Percentiles rank a stretch among this genome's conserved stretches.
Conservation (phyloP, 2,888 invertebrate species). For the Eudasyphora cyanicolor region DNA sequence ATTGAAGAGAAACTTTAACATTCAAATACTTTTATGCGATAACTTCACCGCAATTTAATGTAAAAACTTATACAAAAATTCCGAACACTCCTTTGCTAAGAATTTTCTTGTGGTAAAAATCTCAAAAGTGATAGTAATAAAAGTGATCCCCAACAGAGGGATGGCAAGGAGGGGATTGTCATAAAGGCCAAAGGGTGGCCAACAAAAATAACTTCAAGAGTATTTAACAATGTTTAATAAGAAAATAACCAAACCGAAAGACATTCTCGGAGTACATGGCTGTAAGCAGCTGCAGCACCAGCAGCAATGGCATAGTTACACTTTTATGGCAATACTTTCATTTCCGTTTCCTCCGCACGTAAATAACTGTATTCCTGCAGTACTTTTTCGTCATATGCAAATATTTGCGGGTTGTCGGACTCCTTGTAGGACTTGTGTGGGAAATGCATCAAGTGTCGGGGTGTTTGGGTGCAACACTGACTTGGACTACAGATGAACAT, state of each 20-base stretch:
- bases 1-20: constrained; percentile 3
- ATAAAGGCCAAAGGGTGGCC: not conserved
- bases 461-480: too few relatives aligned
- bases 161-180: not conserved
- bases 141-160: too few relatives aligned
- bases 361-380: not conserved
- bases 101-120: not conserved
- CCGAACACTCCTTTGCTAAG: not conserved
- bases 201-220: not conserved
- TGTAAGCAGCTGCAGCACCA: not conserved
- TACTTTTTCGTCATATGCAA: not conserved
- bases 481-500: not conserved
- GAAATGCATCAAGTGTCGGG: not conserved
- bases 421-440: too few relatives aligned
- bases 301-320: not conserved
- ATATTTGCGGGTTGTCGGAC: not conserved
- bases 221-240: constrained; percentile 18
- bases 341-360: not conserved
- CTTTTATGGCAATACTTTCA: not conserved
- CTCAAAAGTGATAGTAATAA: not conserved
- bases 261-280: not conserved
- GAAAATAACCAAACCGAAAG: constrained; percentile 10
- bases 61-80: constrained; percentile 14
- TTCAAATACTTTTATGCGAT: constrained; percentile 30
- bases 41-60: constrained; percentile 23